These are phyloP conservation scores for Cephus sareptanus DNA, from an alignment of 2,888 invertebrate species.

Conservation along the genomic window DNA sequence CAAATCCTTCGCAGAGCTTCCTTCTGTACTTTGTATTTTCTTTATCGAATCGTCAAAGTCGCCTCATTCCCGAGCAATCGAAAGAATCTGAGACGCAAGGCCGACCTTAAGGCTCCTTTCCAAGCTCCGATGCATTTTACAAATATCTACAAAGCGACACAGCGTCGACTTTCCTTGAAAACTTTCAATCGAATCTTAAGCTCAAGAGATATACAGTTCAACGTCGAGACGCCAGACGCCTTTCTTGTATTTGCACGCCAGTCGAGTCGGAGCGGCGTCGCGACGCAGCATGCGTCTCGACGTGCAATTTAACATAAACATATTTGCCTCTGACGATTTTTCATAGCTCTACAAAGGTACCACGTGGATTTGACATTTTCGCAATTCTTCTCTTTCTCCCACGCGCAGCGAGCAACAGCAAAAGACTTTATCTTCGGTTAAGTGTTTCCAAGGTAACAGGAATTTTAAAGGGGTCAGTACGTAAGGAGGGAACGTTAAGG, in stretches of 20 bases:
- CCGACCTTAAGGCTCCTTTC: not conserved
- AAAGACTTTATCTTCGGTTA: not conserved
- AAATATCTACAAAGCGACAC: not conserved
- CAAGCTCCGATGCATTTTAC: not conserved
- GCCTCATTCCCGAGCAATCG: not conserved
- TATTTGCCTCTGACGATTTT: too few species aligned
- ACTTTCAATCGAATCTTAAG: not conserved
- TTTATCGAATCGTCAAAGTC: not conserved
- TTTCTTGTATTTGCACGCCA: not conserved
- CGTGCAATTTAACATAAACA: not conserved
- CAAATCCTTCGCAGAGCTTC: not conserved
- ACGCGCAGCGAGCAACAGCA: too few species aligned
- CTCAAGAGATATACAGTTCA: not conserved
- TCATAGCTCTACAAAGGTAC: too few species aligned
- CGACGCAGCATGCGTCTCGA: not conserved
- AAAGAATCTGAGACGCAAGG: not conserved
- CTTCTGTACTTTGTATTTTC: not conserved
- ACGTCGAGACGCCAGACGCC: not conserved
- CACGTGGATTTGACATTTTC: too few species aligned
- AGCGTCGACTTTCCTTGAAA: not conserved
- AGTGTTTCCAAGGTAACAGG: not conserved
- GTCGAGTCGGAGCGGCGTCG: not conserved
- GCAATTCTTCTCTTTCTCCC: too few species aligned
- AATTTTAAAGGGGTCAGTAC: not conserved
- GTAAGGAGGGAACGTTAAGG: not conserved